phyloP scores from a whole-genome alignment of 2,113 vertebrate genomes.

The Cathartes aura region DNA sequence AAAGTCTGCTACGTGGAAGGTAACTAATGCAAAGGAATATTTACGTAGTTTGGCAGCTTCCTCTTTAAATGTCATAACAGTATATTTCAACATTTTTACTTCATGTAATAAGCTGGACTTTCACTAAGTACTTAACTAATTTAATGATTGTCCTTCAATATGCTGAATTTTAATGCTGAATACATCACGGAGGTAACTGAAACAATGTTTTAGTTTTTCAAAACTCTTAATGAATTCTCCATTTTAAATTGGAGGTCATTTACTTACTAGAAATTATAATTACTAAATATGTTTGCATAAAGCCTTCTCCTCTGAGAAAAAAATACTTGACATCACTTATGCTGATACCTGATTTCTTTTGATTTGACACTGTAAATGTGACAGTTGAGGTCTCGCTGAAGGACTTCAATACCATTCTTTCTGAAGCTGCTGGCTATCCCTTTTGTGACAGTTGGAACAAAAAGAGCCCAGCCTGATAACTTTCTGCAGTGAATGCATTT shows the following conservation, averaged over 20 bases:
- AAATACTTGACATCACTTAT: neutral
- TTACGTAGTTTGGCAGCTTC: neutral
- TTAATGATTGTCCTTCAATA: neutral
- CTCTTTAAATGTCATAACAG: conserved; percentile 25
- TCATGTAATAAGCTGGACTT: neutral
- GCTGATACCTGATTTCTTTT: conserved; percentile 16
- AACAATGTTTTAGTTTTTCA: neutral
- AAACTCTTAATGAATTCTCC: neutral
- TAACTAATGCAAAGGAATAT: conserved; percentile 53
- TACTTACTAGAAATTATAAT: neutral
- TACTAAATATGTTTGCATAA: conserved; percentile 8
- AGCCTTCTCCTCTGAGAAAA: neutral
- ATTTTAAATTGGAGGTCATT: conserved; percentile 26
- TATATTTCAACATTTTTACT: conserved; percentile 29
- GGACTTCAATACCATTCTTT: conserved; percentile 5
- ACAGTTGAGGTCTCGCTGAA: conserved; percentile 29
- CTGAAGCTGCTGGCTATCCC: conserved; percentile 40
- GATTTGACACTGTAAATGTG: neutral
- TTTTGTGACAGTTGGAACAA: conserved; percentile 30
- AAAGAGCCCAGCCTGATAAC: conserved; percentile 17
- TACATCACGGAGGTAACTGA: neutral
- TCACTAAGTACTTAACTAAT: neutral
- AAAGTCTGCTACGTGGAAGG: conserved; percentile 98
- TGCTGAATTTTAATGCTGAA: conserved; percentile 25
- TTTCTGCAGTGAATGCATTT: conserved; percentile 55